Evolutionary conservation across 1,140 invertebrate species (phyloP), one percentile per base, ranked within the genome.

Genomic region (Popillia japonica): DNA sequence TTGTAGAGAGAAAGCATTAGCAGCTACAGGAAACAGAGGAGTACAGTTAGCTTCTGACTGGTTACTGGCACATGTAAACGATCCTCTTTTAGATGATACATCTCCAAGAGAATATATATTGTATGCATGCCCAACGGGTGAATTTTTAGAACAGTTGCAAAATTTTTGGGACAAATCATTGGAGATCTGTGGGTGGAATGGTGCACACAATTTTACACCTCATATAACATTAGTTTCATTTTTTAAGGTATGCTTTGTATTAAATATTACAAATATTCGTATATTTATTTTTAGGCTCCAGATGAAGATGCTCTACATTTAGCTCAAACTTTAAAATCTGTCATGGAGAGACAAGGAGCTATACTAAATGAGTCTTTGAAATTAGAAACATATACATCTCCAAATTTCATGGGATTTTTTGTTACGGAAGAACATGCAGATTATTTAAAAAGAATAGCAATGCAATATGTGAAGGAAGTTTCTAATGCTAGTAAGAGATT

Each of bases 151-250:
- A 64, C 92, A 94, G 82, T 86, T 97, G 10, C 90, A 91, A 64
- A 88, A 90, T 75, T 96, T 96, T 86, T 96, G 94, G 93, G 88
- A 92, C 0, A 93, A 94, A 82, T 94, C 94, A n/a, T 90, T 92
- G 81, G 86, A 89, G 75, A 86, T 92, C 4, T 92, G 91, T 85
- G 93, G 93, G 40, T 95, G 95, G 93, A 97, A 97, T 87, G 94
- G 95, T 23, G 95, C 95, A 8, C 95, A 96, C 83, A 95, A 96
- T 86, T 96, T 92, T 86, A 92, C 95, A 48, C 96, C 96, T 2
- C 96, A 98, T 85, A 94, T 98, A 80, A 97, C 96, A 10, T 88
- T 98, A 42, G 94, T 95, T 55, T 93, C 95, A 9, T 96, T 95
- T 86, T 97, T 97, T 84, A 95, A 95, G 89, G 95, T 96, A 88